Base-by-base conservation (phyloP, 2,888 invertebrate species). In the Hesperia comma region DNA sequence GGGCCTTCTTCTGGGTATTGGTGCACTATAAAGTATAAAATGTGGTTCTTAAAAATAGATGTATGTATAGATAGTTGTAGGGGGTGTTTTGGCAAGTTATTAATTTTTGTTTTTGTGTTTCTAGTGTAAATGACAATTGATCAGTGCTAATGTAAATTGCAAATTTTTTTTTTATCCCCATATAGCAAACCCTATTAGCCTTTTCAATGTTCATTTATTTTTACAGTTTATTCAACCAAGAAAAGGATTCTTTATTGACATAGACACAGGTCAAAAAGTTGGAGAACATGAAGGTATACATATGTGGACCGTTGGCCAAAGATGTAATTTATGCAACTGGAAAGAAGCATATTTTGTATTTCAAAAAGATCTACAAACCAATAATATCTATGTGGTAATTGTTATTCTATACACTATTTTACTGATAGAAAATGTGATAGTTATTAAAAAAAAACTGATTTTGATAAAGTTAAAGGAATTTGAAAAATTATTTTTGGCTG, bases 261-360 rank as follows among this genome's bases (percentile, higher is more conserved):
- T 98, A 68, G 97, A 98, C 63, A 96, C 94, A 40, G 97, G 96
- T 0, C 81, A 94, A 80, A 83, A 94, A 3, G 94, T 99, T 14
- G 98, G 98, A 5, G 84, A 93, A 69, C 99, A 99, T 85, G 90
- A 94, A 72, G 99, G 99, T 8, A 93, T 98, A 61, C 99, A 99
- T 87, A 95, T 97, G 75, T 99, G 97, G 96, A 99, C 99, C 0
- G 84, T 98, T 17, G 99, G 99, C 0, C 99, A 99, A 90, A 93
- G 97, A 76, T 95, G 96, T 72, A 93, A 94, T 62, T 84, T 98
- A 19, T 80, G 90, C 51, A 96, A 96, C 6, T 86, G 84, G 69
- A 83, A 91, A 67, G 90, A 94, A 72, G 94, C 96, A 0, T 96
- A 95, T 79, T 99, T 95, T 90, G 94, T 98, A 32, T 96, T 94